A percentile compares a stretch with the other conserved stretches of the same genome.
Evolutionary conservation across 2,888 invertebrate genomes (phyloP).

Genomic region (Gonocerus acuteangulatus): DNA sequence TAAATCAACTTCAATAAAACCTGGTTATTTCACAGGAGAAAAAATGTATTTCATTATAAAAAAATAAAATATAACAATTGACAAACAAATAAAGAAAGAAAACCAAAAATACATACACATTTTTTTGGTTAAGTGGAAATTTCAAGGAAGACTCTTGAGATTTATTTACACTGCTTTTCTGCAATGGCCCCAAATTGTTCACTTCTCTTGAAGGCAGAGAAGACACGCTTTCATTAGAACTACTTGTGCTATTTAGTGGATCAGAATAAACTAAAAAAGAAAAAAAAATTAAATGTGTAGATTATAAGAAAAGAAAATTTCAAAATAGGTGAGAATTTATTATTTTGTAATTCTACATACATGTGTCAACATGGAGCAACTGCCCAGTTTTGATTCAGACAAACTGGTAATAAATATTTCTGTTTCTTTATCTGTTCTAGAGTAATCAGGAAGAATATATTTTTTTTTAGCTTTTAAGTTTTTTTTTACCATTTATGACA

Average conservation of each 20-base stretch:
- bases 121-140: conserved; percentile 17
- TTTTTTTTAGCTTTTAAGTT: too few species aligned
- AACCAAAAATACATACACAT: conserved; percentile 26
- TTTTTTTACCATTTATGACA: too few species aligned
- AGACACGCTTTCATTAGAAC: conserved; percentile 78
- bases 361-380: not conserved
- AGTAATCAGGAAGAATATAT: too few species aligned
- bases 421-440: too few species aligned
- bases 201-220: conserved; percentile 50
- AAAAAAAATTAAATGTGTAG: conserved; percentile 9
- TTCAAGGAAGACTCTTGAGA: conserved; percentile 13
- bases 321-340: not conserved
- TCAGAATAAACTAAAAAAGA: conserved; percentile 36
- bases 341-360: not conserved
- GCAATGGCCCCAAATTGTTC: conserved; percentile 29
- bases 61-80: too few species aligned
- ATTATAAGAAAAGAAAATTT: too few species aligned
- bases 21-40: too few species aligned
- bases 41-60: too few species aligned
- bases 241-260: conserved; percentile 54
- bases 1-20: too few species aligned
- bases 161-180: conserved; percentile 24
- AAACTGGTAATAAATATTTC: too few species aligned
- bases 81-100: too few species aligned
- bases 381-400: not conserved